Percentiles rank a stretch among this genome's conserved stretches.
These are phyloP conservation scores for Equus przewalskii DNA, from an alignment of 2,113 vertebrate genomes.

Conservation along the genomic window DNA sequence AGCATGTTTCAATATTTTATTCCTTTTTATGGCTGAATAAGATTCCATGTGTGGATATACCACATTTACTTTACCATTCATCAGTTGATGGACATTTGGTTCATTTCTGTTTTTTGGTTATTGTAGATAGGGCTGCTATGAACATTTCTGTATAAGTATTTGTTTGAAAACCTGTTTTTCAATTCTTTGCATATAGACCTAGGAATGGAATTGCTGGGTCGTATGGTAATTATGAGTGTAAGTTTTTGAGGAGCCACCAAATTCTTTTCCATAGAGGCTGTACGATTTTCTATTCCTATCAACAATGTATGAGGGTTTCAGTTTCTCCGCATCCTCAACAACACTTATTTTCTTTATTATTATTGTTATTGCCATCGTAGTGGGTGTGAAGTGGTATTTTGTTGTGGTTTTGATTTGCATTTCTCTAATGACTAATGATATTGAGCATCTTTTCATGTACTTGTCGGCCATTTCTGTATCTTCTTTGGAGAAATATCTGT, in stretches of 20 bases:
- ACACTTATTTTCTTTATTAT: not conserved
- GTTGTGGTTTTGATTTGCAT: not conserved
- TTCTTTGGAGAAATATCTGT: conserved; percentile 39
- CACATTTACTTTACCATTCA: not conserved
- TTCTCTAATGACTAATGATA: not conserved
- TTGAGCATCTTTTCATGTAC: not conserved
- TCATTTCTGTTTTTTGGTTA: not conserved
- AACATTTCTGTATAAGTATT: not conserved
- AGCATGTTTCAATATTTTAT: not conserved
- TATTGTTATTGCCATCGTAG: not conserved
- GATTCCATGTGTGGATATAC: not conserved
- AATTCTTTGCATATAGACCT: not conserved
- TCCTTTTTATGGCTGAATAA: not conserved
- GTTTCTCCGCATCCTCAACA: not conserved
- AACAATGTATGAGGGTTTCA: not conserved
- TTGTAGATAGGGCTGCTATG: not conserved
- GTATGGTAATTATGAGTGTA: not conserved
- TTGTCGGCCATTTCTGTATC: not conserved
- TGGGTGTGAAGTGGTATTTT: not conserved
- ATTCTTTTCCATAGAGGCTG: not conserved
- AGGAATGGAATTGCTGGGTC: not conserved
- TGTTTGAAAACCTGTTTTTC: not conserved
- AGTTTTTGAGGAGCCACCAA: not conserved
- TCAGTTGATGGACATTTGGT: not conserved
- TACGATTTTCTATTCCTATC: not conserved